Base-by-base conservation (phyloP, 2,797 vertebrate species). In the Craterocephalus amniculus region DNA sequence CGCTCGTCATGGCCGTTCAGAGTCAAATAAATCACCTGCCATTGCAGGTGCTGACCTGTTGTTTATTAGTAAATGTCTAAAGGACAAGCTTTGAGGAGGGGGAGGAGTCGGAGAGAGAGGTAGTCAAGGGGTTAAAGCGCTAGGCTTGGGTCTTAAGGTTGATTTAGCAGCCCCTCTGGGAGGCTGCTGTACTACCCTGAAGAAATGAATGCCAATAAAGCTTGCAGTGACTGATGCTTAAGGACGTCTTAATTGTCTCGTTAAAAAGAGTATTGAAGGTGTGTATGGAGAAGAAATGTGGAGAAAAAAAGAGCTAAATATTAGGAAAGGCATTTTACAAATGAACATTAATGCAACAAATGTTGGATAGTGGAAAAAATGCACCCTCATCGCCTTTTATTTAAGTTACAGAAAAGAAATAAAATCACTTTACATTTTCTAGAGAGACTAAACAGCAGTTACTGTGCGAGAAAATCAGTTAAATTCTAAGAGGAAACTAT, bases 11-110 rank as follows among this genome's bases (percentile, higher is more conserved):
- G 79, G 80, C 85, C 83, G 82, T 82, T 89, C 74, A 70, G 80
- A 79, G 87, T 87, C 88, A 91, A 81, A 94, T 92, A 90, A 94
- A 92, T 94, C 89, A 94, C 91, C 92, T 93, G 89, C 88, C 86
- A 88, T 80, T 67, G 74, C 90, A 93, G 93, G 92, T 94, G 93
- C 91, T 94, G 91, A 94, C 92, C 91, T 90, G 81, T 85, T 92
- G 92, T 94, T 94, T 93, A 93, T 93, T 93, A 91, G 89, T 85
- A 81, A 91, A 88, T 84, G 87, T 93, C 84, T 89, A 85, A 88
- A 91, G 87, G 84, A 91, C 81, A 89, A 79, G 84, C 81, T 84
- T 83, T 87, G 82, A 86, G 78, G 70, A 71, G 82, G 72, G 70
- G 78, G 83, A 69, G 90, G 89, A 84, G 83, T 20, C 48, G 78